Evolutionary conservation across 2,888 invertebrate species (phyloP).

Genomic region (Dolomedes plantarius): DNA sequence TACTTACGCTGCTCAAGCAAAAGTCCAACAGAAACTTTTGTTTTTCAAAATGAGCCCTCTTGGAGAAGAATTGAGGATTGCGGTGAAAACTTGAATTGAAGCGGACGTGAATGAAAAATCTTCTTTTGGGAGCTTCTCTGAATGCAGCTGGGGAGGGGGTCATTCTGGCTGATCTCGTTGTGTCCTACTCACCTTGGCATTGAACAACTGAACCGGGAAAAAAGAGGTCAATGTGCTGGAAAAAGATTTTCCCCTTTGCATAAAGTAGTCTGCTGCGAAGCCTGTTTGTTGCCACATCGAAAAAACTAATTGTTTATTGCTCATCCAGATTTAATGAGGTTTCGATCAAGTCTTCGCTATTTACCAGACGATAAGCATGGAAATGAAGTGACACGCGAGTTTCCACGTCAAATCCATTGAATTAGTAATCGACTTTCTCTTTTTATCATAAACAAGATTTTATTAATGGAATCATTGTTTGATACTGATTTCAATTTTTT

Average conservation of each 20-base stretch:
- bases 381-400: no score
- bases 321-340: background rate
- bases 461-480: no score
- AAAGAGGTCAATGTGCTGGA: conserved; percentile 37
- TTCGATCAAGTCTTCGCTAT: background rate
- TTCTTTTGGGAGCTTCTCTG: background rate
- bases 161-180: conserved; percentile 5
- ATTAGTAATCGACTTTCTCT: no score
- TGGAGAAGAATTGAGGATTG: background rate
- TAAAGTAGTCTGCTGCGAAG: conserved; percentile 1
- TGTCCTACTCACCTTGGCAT: conserved; percentile 56
- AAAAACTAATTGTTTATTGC: conserved; percentile 14
- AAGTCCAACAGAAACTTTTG: background rate
- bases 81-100: background rate
- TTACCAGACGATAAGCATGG: no score
- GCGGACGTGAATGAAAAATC: background rate
- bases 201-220: conserved; percentile 48
- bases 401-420: no score
- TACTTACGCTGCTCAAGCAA: background rate
- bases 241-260: conserved; percentile 2
- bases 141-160: conserved; percentile 19
- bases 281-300: background rate
- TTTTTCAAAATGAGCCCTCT: background rate
- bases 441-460: no score
- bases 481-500: no score